Conservation (phyloP, 2,888 invertebrate genomes). For the Plutella xylostella region DNA sequence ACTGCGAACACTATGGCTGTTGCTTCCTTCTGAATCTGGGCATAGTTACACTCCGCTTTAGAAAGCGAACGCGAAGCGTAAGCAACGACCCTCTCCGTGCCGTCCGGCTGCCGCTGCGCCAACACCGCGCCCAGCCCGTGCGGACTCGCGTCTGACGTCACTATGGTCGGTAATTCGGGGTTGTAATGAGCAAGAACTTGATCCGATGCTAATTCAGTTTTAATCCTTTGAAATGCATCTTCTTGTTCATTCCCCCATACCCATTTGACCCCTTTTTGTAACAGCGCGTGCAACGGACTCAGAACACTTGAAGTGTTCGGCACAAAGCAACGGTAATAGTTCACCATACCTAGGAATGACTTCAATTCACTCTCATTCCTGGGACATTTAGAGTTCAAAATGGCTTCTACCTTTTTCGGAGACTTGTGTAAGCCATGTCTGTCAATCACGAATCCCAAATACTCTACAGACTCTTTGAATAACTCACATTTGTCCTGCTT, state of each 20-base stretch:
- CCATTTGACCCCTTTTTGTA: not conserved
- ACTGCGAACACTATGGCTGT: slow-evolving; percentile 22
- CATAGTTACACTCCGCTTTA: slow-evolving; percentile 18
- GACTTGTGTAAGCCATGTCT: not conserved
- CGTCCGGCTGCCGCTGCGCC: not conserved
- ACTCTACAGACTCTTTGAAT: slow-evolving; percentile 5
- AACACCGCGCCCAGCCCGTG: not conserved
- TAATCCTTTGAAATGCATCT: not conserved
- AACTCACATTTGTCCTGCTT: slow-evolving; percentile 10
- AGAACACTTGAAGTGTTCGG: not conserved
- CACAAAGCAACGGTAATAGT: not conserved
- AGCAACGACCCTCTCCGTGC: slow-evolving; percentile 6
- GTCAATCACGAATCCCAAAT: not conserved
- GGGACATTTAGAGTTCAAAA: not conserved
- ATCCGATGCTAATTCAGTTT: not conserved
- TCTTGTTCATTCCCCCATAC: not conserved
- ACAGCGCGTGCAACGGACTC: not conserved
- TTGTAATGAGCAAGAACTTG: not conserved
- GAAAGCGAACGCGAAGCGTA: slow-evolving; percentile 18
- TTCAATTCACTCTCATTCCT: not conserved
- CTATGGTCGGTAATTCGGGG: not conserved
- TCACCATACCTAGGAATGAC: not conserved
- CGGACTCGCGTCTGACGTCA: not conserved
- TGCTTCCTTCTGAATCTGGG: slow-evolving; percentile 24
- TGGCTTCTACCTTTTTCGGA: not conserved